These are phyloP conservation scores for Nomada lathburiana DNA, from an alignment of 2,888 invertebrate genomes.

Conservation along the genomic window DNA sequence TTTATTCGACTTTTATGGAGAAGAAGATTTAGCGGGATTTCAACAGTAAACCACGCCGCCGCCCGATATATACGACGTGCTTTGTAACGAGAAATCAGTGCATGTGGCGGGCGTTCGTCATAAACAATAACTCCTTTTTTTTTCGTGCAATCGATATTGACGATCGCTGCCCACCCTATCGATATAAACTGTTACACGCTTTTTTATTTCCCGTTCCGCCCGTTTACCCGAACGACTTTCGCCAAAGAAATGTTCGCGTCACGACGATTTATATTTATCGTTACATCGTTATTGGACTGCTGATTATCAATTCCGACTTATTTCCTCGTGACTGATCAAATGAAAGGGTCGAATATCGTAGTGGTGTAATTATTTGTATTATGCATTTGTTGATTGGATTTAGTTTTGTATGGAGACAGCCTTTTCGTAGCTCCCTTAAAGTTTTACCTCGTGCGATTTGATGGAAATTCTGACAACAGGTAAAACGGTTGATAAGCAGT, in stretches of 20 bases:
- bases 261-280: neutral
- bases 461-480: no score
- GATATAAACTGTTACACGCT: conserved; percentile 20
- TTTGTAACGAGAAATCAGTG: conserved; percentile 20
- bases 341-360: neutral
- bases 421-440: no score
- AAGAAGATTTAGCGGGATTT: conserved; percentile 78
- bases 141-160: conserved; percentile 44
- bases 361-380: neutral
- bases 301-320: neutral
- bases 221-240: conserved; percentile 4
- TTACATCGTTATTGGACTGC: neutral
- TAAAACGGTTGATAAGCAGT: no score
- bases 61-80: conserved; percentile 18
- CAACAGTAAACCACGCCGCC: conserved; percentile 63
- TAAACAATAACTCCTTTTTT: conserved; percentile 60
- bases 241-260: neutral
- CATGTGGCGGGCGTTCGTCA: conserved; percentile 51
- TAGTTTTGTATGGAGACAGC: no score
- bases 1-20: conserved; percentile 80
- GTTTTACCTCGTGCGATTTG: no score
- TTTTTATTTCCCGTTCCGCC: conserved; percentile 44
- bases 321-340: neutral
- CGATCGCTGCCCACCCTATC: conserved; percentile 9
- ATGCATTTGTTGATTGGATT: neutral